Evolutionary conservation across 2,113 vertebrate genomes (phyloP).

Genomic region (Atlantisia rogersi): DNA sequence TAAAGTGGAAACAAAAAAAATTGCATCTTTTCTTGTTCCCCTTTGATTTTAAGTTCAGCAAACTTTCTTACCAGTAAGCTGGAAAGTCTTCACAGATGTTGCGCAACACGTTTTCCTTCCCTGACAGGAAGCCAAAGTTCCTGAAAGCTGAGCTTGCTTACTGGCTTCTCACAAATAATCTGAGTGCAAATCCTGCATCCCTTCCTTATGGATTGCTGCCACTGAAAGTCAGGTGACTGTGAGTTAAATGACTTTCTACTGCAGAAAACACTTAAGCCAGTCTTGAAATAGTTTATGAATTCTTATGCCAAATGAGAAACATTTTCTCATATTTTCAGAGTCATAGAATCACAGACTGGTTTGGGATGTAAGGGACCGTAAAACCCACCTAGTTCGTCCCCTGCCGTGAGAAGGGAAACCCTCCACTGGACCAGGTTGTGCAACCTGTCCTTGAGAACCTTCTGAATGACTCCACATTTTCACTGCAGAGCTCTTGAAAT

Average conservation of each 20-base stretch:
- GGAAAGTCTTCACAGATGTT: background rate
- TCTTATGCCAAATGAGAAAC: background rate
- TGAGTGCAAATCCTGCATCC: background rate
- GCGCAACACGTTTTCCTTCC: background rate
- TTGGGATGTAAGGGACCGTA: too few relatives aligned
- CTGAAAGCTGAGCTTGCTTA: background rate
- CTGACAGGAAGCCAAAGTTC: background rate
- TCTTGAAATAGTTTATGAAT: background rate
- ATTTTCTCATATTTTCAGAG: background rate
- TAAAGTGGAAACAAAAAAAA: background rate
- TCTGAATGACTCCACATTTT: background rate
- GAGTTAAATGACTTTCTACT: background rate
- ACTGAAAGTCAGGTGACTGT: background rate
- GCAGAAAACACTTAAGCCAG: background rate
- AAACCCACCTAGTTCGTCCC: too few relatives aligned
- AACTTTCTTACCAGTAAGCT: background rate
- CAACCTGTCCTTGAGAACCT: background rate
- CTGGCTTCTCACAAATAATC: background rate
- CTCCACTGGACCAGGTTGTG: too few relatives aligned
- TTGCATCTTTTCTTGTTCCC: background rate
- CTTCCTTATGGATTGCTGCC: background rate
- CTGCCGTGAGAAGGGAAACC: too few relatives aligned
- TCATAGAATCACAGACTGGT: too few relatives aligned
- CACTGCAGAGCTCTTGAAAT: background rate
- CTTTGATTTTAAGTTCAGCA: background rate